Evolutionary conservation across 1,140 invertebrate genomes (phyloP).

Genomic region (Dendrolimus punctatus): DNA sequence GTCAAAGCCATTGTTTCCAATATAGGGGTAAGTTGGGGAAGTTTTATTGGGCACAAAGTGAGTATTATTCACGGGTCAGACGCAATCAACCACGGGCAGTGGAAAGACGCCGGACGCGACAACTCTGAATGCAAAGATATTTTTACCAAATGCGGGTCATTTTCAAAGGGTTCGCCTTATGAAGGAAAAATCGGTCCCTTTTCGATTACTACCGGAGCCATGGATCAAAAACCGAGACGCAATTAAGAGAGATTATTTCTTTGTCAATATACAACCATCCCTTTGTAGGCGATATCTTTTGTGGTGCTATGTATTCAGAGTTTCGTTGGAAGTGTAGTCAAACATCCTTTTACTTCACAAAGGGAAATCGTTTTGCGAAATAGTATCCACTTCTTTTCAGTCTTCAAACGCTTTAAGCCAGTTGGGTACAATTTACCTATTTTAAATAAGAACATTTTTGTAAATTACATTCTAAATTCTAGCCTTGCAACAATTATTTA

Average conservation of each 20-base stretch:
- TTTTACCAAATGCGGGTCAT: constrained; percentile 52
- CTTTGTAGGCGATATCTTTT: too few species aligned
- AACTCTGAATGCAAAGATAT: constrained; percentile 62
- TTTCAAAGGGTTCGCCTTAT: constrained; percentile 61
- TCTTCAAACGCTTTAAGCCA: too few species aligned
- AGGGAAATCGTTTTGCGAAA: too few species aligned
- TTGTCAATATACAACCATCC: constrained; percentile 15
- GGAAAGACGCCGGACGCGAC: constrained; percentile 43
- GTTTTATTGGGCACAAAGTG: constrained; percentile 66
- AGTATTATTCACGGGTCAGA: constrained; percentile 52
- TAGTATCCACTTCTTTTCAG: too few species aligned
- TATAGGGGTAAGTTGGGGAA: constrained; percentile 44
- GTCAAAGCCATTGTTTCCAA: constrained; percentile 65
- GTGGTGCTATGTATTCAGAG: too few species aligned
- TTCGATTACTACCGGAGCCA: constrained; percentile 46
- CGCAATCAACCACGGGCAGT: constrained; percentile 34
- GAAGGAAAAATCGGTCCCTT: constrained; percentile 51
- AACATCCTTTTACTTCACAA: too few species aligned
- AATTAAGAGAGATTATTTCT: constrained; percentile 44
- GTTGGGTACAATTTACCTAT: too few species aligned
- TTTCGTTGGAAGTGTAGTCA: too few species aligned
- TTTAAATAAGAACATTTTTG: too few species aligned
- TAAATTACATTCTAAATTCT: too few species aligned
- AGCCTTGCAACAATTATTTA: too few species aligned
- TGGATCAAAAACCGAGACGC: constrained; percentile 33